Conservation (phyloP, 2,888 invertebrate genomes). For the Bimastos eiseni region DNA sequence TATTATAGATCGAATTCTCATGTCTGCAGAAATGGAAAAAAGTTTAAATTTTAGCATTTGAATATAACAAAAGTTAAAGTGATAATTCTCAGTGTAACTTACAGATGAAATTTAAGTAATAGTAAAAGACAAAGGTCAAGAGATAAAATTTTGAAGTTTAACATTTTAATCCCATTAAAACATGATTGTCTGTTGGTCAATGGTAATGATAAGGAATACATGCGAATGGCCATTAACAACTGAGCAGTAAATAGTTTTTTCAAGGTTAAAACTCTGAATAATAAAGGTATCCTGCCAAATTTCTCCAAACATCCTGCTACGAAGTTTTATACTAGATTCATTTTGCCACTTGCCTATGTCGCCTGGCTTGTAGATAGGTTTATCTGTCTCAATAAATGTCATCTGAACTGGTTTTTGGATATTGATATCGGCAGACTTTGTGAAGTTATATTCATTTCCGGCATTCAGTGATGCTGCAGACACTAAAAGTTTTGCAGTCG, state of each 20-base stretch:
- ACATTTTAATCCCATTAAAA: background rate
- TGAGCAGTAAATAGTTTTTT: background rate
- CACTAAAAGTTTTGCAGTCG: background rate
- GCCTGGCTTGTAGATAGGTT: constrained; percentile 41
- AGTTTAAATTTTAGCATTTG: too few relatives aligned
- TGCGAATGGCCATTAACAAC: background rate
- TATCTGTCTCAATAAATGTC: constrained; percentile 42
- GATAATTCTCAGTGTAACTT: too few relatives aligned
- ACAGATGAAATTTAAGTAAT: too few relatives aligned
- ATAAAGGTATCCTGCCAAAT: background rate
- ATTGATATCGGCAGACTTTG: background rate
- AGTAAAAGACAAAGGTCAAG: background rate
- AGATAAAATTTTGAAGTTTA: background rate
- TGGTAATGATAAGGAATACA: background rate
- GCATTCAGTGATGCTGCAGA: background rate
- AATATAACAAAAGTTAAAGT: too few relatives aligned
- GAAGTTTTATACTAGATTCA: background rate
- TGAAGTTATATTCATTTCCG: constrained; percentile 5
- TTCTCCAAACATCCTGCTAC: background rate
- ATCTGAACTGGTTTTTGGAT: constrained; percentile 19
- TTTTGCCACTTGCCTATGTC: constrained; percentile 29
- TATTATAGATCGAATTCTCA: background rate
- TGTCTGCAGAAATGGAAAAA: too few relatives aligned
- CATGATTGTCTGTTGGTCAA: too few relatives aligned
- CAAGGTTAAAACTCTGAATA: background rate